phyloP scores from a whole-genome alignment of 2,797 vertebrate genomes.

The Anas acuta region DNA sequence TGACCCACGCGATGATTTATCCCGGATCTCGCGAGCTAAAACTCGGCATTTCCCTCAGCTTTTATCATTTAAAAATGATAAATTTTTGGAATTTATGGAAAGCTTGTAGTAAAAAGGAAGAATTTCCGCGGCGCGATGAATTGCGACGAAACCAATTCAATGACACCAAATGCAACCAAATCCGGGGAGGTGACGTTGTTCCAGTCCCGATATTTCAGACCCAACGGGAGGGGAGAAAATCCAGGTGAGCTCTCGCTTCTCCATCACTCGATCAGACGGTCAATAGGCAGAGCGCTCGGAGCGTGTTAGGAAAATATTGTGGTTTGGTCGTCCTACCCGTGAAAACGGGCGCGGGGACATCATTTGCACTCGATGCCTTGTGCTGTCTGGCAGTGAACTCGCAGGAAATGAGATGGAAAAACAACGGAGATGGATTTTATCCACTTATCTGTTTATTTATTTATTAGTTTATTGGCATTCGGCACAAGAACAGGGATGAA shows the following conservation, averaged over 20 bases:
- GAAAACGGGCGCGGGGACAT: neutral
- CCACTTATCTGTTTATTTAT: too few species aligned
- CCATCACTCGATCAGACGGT: neutral
- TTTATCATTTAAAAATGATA: neutral
- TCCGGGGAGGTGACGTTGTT: neutral
- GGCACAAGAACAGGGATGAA: neutral
- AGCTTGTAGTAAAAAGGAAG: neutral
- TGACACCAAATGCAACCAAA: too few species aligned
- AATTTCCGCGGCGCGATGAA: too few species aligned
- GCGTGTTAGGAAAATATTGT: neutral
- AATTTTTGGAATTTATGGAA: neutral
- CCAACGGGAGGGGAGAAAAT: neutral
- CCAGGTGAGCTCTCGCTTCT: neutral
- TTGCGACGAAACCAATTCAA: too few species aligned
- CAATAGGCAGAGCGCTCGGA: neutral
- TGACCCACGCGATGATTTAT: constrained; percentile 50
- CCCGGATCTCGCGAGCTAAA: neutral
- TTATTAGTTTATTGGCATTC: neutral
- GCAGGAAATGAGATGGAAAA: neutral
- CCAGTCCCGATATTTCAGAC: neutral
- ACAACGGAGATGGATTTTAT: neutral
- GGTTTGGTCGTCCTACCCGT: neutral
- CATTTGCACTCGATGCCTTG: neutral
- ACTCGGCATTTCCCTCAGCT: neutral
- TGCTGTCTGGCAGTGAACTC: neutral